Conservation (phyloP, 2,888 invertebrate species). For the Tinea semifulvella region DNA sequence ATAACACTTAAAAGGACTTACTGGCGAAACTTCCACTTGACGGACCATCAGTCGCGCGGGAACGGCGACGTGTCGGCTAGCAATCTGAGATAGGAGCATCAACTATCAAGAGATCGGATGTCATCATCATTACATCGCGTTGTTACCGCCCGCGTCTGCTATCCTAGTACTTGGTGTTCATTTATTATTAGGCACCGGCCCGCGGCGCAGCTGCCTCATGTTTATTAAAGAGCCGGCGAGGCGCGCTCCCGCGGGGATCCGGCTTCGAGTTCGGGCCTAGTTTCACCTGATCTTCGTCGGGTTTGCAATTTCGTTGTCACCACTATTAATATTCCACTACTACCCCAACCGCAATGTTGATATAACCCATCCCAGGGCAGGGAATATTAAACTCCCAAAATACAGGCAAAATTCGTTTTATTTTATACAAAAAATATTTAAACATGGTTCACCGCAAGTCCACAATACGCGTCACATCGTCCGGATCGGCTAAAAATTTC, state of each 20-base stretch:
- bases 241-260: background rate
- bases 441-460: background rate
- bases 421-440: no score
- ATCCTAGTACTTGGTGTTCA: conserved; percentile 30
- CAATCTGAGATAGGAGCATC: conserved; percentile 24
- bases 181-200: conserved; percentile 39
- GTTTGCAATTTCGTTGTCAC: conserved; percentile 12
- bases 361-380: no score
- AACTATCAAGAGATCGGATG: conserved; percentile 19
- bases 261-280: conserved; percentile 28
- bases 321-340: conserved; percentile 14
- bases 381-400: no score
- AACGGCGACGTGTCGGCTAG: no score
- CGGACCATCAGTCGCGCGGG: no score
- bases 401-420: no score
- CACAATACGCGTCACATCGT: background rate
- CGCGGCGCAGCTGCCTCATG: conserved; percentile 33
- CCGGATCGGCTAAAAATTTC: conserved; percentile 27
- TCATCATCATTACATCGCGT: conserved; percentile 6
- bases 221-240: conserved; percentile 35
- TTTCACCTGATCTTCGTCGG: conserved; percentile 28
- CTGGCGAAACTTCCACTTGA: no score
- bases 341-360: no score
- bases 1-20: no score
- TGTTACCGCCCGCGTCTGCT: conserved; percentile 18